Evolutionary conservation across 1,140 invertebrate species (phyloP), one percentile per base, ranked within the genome.

Genomic region (Acromyrmex echinatior): DNA sequence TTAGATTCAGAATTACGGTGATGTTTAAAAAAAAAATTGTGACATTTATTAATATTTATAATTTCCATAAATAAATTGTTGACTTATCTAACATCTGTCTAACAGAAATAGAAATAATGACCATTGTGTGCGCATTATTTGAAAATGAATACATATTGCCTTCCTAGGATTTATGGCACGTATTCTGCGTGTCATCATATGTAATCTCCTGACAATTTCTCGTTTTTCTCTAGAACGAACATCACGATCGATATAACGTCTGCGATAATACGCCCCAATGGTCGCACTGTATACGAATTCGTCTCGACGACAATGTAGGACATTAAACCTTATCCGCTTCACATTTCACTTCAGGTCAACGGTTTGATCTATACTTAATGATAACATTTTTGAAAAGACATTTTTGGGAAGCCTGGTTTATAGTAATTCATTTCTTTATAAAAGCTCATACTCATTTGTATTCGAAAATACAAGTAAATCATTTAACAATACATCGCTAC

Each of bases 171-270:
- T 84, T 71, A 18, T 39, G n/a, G 21, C 58, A 68, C 21, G 65
- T 78, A 51, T 78, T 5, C 4, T 28, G 21, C 49, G 31, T 60
- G 62, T 18, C 35, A 45, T 21, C 25, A 14, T 56, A 86, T 35
- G 21, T 76, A 76, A 84, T 84, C 62, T 84, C 39, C 28, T 74
- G 70, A 82, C 80, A 82, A 84, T 84, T 84, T 84, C 80, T 82
- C 80, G 70, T 82, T 82, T 84, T 84, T 70, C 25, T 56, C 58
- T 76, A 84, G 80, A 62, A 51, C 14, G 56, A 49, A 14, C 70
- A 62, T 76, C 25, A 18, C 71, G 56, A 84, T 84, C 80, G 70
- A 84, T 84, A 28, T 14, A 63, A 35, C 56, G 18, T 62, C 70
- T 62, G 25, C 18, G 56, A 76, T 35, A 39, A 51, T 66, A 65